Evolutionary conservation across 1,140 invertebrate species (phyloP).

Genomic region (Heliconius congener): DNA sequence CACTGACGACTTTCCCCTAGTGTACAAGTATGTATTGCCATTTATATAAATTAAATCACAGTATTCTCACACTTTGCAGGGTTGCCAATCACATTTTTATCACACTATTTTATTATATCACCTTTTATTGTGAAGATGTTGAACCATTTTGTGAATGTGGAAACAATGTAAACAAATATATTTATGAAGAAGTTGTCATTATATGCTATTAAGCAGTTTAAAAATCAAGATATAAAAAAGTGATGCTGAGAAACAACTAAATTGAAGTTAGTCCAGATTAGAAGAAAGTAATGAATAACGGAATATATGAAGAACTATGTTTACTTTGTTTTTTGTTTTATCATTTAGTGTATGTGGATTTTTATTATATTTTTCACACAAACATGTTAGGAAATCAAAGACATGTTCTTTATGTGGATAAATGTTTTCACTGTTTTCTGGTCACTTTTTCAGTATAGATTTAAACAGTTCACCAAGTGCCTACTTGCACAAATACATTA

Average conservation of each 20-base stretch:
- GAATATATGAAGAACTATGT: constrained; percentile 3
- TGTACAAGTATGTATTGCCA: constrained; percentile 89
- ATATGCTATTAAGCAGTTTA: constrained; percentile 6
- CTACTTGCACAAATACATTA: constrained; percentile 43
- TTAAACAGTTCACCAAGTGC: constrained; percentile 69
- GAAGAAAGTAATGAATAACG: constrained; percentile 14
- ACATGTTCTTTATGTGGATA: constrained; percentile 48
- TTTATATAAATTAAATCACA: constrained; percentile 38
- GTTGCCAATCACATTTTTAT: constrained; percentile 45
- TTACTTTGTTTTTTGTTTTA: constrained; percentile 13
- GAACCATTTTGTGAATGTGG: constrained; percentile 6
- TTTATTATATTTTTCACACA: constrained; percentile 15
- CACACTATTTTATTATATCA: constrained; percentile 46
- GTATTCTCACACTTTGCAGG: constrained; percentile 66
- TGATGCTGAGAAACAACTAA: constrained; percentile 2
- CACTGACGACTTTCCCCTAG: constrained; percentile 91
- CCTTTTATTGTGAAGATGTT: constrained; percentile 46
- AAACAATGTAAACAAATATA: not conserved
- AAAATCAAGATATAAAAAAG: not conserved
- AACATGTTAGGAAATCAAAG: constrained; percentile 22
- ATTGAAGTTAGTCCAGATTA: constrained; percentile 10
- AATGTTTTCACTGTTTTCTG: constrained; percentile 71
- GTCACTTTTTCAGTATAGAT: constrained; percentile 77
- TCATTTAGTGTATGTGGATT: constrained; percentile 11
- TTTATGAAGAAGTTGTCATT: too few relatives aligned